These are phyloP conservation scores for Habrosyne pyritoides DNA, from an alignment of 2,888 invertebrate genomes.

Conservation along the genomic window DNA sequence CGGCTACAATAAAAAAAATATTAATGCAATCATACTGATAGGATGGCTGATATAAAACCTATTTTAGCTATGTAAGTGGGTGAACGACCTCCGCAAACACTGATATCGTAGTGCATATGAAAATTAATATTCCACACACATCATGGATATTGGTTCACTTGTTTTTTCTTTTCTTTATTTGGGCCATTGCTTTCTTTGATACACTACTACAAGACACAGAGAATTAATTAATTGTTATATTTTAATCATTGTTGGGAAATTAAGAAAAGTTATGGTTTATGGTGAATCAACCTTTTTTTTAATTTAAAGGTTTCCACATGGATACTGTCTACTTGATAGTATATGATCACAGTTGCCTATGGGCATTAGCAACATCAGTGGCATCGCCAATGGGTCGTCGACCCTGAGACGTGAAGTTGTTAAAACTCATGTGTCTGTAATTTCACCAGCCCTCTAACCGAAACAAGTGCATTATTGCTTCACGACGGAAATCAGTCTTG, in stretches of 20 bases:
- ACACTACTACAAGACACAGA: neutral
- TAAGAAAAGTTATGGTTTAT: no score
- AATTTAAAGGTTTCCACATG: no score
- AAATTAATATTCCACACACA: slow-evolving; percentile 20
- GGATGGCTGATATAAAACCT: slow-evolving; percentile 34
- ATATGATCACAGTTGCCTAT: no score
- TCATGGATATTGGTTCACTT: neutral
- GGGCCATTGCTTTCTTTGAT: neutral
- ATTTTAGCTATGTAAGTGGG: slow-evolving; percentile 39
- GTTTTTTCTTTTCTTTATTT: neutral
- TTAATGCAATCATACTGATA: slow-evolving; percentile 33
- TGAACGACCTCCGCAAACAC: slow-evolving; percentile 47
- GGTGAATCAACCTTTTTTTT: no score
- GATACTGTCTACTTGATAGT: no score
- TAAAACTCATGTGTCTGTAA: no score
- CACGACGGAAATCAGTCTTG: no score
- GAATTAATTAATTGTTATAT: neutral
- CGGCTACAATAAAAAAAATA: slow-evolving; percentile 9
- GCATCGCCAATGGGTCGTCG: no score
- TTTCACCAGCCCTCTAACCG: no score
- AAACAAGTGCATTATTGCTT: no score
- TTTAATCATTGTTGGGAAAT: neutral
- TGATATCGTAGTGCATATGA: slow-evolving; percentile 32
- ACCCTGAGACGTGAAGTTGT: no score
- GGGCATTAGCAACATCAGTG: no score